Percentiles rank a stretch among this genome's conserved stretches.
Evolutionary conservation across 2,797 vertebrate species (phyloP).

Genomic region (Epinephelus coioides): DNA sequence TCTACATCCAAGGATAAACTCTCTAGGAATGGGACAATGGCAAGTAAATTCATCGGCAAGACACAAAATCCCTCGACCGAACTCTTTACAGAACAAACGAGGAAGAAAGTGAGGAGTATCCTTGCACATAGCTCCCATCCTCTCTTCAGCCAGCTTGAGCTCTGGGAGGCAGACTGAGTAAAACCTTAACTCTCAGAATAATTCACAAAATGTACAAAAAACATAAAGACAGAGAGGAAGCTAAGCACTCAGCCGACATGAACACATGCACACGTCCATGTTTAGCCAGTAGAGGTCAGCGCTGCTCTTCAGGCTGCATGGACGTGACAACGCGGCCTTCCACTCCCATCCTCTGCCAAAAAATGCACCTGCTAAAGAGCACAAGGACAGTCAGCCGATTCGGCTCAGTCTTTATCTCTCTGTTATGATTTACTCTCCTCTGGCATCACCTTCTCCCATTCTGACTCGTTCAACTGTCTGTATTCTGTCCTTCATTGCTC

Average conservation of each 20-base stretch:
- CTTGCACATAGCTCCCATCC: too few relatives aligned
- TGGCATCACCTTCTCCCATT: constrained; percentile 31
- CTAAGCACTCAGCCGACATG: too few relatives aligned
- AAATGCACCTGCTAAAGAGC: constrained; percentile 78
- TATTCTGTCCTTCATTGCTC: constrained; percentile 33
- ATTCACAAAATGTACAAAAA: not conserved
- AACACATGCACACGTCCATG: not conserved
- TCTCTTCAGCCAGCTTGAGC: too few relatives aligned
- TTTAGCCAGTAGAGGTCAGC: constrained; percentile 73
- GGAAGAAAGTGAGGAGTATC: too few relatives aligned
- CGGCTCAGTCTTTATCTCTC: constrained; percentile 55
- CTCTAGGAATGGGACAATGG: too few relatives aligned
- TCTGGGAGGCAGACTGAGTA: not conserved
- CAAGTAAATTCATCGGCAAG: too few relatives aligned
- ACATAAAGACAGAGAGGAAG: not conserved
- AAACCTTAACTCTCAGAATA: not conserved
- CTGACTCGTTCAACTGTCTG: constrained; percentile 33
- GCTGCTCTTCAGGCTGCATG: constrained; percentile 25
- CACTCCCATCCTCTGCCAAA: constrained; percentile 47
- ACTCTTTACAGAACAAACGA: too few relatives aligned
- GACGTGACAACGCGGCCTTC: not conserved
- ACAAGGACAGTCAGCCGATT: constrained; percentile 70
- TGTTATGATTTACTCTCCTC: constrained; percentile 55
- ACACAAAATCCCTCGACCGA: too few relatives aligned
- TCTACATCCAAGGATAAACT: too few relatives aligned